Percentiles rank a stretch among this genome's conserved stretches.
These are phyloP conservation scores for Muscidifurax raptorellus DNA, from an alignment of 1,140 invertebrate genomes.

Conservation along the genomic window DNA sequence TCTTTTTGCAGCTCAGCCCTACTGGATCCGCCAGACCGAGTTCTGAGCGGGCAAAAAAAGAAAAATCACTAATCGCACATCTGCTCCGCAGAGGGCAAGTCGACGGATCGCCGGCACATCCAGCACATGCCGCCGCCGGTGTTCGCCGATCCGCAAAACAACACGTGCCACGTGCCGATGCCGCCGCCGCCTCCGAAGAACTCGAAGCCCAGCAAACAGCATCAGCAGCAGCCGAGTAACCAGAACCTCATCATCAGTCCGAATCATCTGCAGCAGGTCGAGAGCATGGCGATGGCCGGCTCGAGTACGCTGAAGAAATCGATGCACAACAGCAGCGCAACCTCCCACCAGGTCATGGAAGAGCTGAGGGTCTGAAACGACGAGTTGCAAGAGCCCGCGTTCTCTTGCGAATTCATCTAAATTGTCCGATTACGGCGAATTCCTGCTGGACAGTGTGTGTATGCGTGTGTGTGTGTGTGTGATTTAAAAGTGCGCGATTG, in stretches of 20 bases:
- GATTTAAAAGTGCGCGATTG: neutral
- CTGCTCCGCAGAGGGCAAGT: conserved; percentile 39
- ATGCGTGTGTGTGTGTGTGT: too few species aligned
- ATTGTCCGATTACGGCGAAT: too few species aligned
- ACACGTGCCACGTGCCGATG: conserved; percentile 80
- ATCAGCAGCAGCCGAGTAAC: conserved; percentile 58
- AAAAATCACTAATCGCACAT: neutral
- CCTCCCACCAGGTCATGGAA: conserved; percentile 77
- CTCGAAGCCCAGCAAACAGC: conserved; percentile 77
- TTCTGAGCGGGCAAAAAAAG: conserved; percentile 36
- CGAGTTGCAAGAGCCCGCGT: conserved; percentile 45
- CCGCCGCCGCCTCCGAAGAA: conserved; percentile 85
- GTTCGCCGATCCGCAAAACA: conserved; percentile 84
- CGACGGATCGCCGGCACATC: conserved; percentile 80
- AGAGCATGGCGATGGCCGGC: conserved; percentile 74
- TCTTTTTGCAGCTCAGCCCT: conserved; percentile 39
- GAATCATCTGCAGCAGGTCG: conserved; percentile 79
- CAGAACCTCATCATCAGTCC: conserved; percentile 74
- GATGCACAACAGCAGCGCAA: conserved; percentile 51
- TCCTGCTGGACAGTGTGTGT: too few species aligned
- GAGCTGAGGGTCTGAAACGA: conserved; percentile 84
- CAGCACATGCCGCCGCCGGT: conserved; percentile 87
- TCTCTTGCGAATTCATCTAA: conserved; percentile 50
- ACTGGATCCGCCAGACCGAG: conserved; percentile 48
- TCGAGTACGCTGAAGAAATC: conserved; percentile 79